Conservation (phyloP, 2,888 invertebrate species). For the Eustalomyia histrio region DNA sequence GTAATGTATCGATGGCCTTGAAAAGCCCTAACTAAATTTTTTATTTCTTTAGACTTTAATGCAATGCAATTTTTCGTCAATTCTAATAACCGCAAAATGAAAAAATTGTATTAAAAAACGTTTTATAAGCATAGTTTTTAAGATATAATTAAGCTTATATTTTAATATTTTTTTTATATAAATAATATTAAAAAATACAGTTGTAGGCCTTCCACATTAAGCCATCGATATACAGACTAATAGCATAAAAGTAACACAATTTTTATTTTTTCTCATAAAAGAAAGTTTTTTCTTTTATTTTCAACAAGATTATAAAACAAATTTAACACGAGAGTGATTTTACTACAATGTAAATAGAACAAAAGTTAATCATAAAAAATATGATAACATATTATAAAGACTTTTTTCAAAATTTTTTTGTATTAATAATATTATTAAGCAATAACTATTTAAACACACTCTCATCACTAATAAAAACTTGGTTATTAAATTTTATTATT, state of each 20-base stretch:
- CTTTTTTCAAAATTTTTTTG: neutral
- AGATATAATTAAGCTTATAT: too few species aligned
- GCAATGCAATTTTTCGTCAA: too few species aligned
- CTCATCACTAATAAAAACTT: neutral
- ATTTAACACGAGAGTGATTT: neutral
- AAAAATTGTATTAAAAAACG: too few species aligned
- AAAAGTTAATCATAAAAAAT: neutral
- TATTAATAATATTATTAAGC: constrained; percentile 3
- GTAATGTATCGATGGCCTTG: too few species aligned
- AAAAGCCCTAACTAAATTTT: too few species aligned
- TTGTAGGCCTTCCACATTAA: too few species aligned
- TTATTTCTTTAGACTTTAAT: too few species aligned
- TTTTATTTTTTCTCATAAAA: neutral
- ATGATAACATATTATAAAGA: constrained; percentile 1
- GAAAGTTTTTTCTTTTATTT: neutral
- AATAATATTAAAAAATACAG: too few species aligned
- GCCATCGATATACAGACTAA: too few species aligned
- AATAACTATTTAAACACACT: neutral
- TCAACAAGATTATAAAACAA: neutral
- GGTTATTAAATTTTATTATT: constrained; percentile 24
- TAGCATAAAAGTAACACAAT: neutral
- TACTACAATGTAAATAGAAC: constrained; percentile 13
- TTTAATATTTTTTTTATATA: too few species aligned
- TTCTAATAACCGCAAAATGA: too few species aligned
- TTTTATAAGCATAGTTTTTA: too few species aligned